Evolutionary conservation across 2,797 vertebrate species (phyloP).

Genomic region (Gymnothorax javanicus): DNA sequence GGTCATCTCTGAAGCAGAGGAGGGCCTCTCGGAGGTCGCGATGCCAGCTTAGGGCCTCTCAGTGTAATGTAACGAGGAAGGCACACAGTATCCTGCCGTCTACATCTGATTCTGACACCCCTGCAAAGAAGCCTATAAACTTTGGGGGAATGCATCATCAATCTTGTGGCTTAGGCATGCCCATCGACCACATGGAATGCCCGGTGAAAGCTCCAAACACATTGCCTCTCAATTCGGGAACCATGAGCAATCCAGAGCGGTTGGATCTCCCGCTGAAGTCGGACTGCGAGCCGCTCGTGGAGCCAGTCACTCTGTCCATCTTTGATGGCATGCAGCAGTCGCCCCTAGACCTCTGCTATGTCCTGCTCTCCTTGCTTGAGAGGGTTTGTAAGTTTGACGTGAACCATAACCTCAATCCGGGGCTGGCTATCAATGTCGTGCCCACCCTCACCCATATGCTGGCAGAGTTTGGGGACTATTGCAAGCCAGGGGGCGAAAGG

Average conservation of each 20-base stretch:
- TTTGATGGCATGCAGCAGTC: slow-evolving; percentile 84
- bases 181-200: slow-evolving; percentile 69
- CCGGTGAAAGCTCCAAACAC: slow-evolving; percentile 56
- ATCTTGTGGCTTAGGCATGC: slow-evolving; percentile 72
- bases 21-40: slow-evolving; percentile 67
- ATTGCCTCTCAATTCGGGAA: slow-evolving; percentile 42
- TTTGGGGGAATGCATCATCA: slow-evolving; percentile 68
- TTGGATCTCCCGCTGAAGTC: slow-evolving; percentile 62
- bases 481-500: slow-evolving; percentile 59
- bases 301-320: slow-evolving; percentile 76
- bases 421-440: slow-evolving; percentile 84
- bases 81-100: slow-evolving; percentile 86
- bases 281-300: slow-evolving; percentile 72
- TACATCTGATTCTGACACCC: slow-evolving; percentile 91
- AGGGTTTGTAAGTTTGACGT: slow-evolving; percentile 95
- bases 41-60: slow-evolving; percentile 75
- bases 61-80: slow-evolving; percentile 85
- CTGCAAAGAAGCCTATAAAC: slow-evolving; percentile 74
- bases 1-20: slow-evolving; percentile 68
- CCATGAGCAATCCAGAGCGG: slow-evolving; percentile 58
- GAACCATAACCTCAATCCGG: slow-evolving; percentile 84
- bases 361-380: slow-evolving; percentile 89
- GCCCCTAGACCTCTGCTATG: slow-evolving; percentile 91
- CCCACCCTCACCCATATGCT: slow-evolving; percentile 92
- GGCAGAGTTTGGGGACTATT: slow-evolving; percentile 86